Evolutionary conservation across 2,888 invertebrate species (phyloP), one percentile per base, ranked within the genome.

Genomic region (Mycalesis mineus): DNA sequence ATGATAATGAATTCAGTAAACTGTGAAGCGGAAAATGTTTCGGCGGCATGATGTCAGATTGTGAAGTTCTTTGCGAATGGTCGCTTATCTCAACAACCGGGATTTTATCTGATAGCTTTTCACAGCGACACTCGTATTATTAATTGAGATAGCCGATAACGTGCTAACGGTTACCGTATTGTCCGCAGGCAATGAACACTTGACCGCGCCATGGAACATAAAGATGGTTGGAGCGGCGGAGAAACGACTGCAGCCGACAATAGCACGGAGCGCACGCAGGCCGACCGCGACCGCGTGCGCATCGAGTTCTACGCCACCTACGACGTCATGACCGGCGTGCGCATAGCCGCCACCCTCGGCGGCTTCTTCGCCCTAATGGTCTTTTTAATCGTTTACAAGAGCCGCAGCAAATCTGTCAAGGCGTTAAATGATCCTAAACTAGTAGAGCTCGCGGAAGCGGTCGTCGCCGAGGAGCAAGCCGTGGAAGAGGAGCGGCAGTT

Each of bases 291-390:
- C 78, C 92, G 93, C 73, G 91, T 93, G 72, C 94, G 94, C 74
- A 91, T 93, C 72, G 95, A 95, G 78, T 97, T 95, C 88, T 96
- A 96, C 91, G 94, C 94, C 72, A 95, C 96, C 37, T 97, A 97
- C 88, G 96, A 97, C 91, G 95, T 95, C 82, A 97, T 96, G 96
- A 97, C 97, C 72, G 97, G 97, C 67, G 93, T 97, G 65, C 93
- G 97, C 66, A 97, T 97, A 84, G 97, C 97, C 69, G 95, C 95
- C 69, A 97, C 97, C 2, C 91, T 97, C 53, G 96, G 97, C 72
- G 96, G 96, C 71, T 96, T 97, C 86, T 97, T 97, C 87, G 94
- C 95, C 64, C 91, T 97, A 73, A 97, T 97, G 95, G 96, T 97
- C 48, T 94, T 97, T 79, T 92, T 97, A 76, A 95, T 97, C 70